Evolutionary conservation across 2,797 vertebrate species (phyloP).

Genomic region (Melanotaenia boesemani): DNA sequence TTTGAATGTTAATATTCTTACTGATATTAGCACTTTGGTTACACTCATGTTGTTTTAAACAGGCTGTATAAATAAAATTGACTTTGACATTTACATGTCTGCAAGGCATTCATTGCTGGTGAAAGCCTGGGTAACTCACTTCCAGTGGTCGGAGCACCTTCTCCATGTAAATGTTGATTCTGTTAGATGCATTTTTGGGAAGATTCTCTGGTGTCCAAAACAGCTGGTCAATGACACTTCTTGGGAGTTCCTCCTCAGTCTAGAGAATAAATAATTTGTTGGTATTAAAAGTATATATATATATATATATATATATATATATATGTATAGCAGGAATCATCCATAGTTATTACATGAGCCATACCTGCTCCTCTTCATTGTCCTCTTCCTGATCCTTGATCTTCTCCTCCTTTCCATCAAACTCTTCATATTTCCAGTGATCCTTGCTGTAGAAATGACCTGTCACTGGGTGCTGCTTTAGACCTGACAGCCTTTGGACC

Average conservation of each 20-base stretch:
- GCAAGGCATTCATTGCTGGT: not conserved
- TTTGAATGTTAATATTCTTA: too few relatives aligned
- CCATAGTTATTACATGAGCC: conserved; percentile 7
- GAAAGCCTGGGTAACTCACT: conserved; percentile 74
- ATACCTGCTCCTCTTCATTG: conserved; percentile 61
- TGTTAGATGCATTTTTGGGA: conserved; percentile 76
- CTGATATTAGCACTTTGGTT: not conserved
- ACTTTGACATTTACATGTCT: not conserved
- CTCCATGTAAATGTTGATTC: conserved; percentile 85
- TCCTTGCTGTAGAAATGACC: conserved; percentile 83
- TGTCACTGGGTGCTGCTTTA: conserved; percentile 86
- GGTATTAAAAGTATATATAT: not conserved
- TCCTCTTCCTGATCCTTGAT: conserved; percentile 43
- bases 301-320: too few relatives aligned
- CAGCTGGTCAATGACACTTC: conserved; percentile 76
- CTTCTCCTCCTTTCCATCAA: conserved; percentile 66
- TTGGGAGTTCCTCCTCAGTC: conserved; percentile 55
- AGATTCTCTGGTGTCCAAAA: conserved; percentile 87
- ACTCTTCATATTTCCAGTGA: conserved; percentile 83
- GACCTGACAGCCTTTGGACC: conserved; percentile 84
- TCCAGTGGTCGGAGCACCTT: conserved; percentile 86
- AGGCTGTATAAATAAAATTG: not conserved
- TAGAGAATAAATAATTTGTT: conserved; percentile 1
- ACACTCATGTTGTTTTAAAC: not conserved
- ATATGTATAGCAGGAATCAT: too few relatives aligned